A percentile compares a stretch with the other conserved stretches of the same genome.
These are phyloP conservation scores for Zygogramma bicolorata DNA, from an alignment of 2,888 invertebrate genomes.

Conservation along the genomic window DNA sequence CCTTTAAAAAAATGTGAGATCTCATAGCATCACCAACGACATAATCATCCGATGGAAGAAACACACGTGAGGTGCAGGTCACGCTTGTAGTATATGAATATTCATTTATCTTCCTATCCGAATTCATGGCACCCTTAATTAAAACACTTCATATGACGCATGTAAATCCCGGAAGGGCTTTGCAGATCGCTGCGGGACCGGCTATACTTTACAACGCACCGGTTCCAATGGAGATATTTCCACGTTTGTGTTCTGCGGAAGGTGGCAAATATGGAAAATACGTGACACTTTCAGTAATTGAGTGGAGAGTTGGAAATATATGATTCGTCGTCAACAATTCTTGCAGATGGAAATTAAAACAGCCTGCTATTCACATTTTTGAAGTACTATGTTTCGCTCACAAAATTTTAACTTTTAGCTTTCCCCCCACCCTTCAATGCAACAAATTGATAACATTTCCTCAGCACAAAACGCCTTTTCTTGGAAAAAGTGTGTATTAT, in stretches of 20 bases:
- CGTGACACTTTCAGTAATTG: not conserved
- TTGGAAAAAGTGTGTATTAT: no score
- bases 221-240: conserved; percentile 25
- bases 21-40: not conserved
- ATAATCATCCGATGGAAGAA: not conserved
- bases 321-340: no score
- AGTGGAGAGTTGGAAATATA: not conserved
- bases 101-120: conserved; percentile 27
- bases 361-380: no score
- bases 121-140: conserved; percentile 40
- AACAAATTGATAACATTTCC: no score
- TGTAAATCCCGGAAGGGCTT: conserved; percentile 29
- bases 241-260: not conserved
- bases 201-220: conserved; percentile 20
- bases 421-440: no score
- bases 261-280: not conserved
- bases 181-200: conserved; percentile 16
- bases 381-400: no score
- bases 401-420: no score
- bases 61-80: not conserved
- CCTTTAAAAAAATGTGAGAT: no score
- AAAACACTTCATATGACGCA: conserved; percentile 40
- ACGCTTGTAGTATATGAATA: conserved; percentile 31
- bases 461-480: no score
- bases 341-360: not conserved